phyloP scores from a whole-genome alignment of 2,797 vertebrate genomes.

The Alca torda region DNA sequence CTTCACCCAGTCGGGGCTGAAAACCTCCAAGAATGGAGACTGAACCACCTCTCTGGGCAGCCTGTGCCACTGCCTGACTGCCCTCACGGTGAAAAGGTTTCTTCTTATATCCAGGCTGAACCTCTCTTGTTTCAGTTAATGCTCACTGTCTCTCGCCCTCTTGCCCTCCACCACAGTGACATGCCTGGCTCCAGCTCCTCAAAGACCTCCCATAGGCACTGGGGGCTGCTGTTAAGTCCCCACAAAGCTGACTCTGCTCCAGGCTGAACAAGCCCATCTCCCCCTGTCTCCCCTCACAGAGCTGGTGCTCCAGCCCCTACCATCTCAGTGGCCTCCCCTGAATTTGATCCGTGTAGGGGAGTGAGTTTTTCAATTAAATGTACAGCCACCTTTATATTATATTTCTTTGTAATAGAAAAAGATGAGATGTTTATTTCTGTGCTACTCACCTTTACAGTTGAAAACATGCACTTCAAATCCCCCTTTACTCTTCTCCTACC shows the following conservation, averaged over 20 bases:
- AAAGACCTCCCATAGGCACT: not conserved
- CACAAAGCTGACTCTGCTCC: not conserved
- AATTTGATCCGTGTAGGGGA: not conserved
- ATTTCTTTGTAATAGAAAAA: not conserved
- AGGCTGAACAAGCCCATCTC: not conserved
- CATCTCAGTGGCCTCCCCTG: not conserved
- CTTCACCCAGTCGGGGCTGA: not conserved
- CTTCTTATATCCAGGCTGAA: not conserved
- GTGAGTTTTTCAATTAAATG: not conserved
- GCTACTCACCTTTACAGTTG: not conserved
- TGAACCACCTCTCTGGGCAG: not conserved
- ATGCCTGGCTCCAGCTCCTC: not conserved
- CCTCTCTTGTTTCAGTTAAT: not conserved
- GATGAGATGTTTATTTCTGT: not conserved
- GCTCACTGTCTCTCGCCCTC: not conserved
- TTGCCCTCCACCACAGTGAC: not conserved
- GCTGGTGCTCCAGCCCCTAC: not conserved
- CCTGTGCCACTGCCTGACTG: not conserved
- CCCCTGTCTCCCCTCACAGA: not conserved
- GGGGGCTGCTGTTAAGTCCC: not conserved
- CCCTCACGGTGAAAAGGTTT: not conserved
- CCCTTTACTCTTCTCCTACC: not conserved
- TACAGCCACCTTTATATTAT: rapidly evolving
- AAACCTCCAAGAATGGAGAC: not conserved
- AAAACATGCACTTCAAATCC: not conserved